phyloP scores from a whole-genome alignment of 2,888 invertebrate species.

The Allygus modestus region DNA sequence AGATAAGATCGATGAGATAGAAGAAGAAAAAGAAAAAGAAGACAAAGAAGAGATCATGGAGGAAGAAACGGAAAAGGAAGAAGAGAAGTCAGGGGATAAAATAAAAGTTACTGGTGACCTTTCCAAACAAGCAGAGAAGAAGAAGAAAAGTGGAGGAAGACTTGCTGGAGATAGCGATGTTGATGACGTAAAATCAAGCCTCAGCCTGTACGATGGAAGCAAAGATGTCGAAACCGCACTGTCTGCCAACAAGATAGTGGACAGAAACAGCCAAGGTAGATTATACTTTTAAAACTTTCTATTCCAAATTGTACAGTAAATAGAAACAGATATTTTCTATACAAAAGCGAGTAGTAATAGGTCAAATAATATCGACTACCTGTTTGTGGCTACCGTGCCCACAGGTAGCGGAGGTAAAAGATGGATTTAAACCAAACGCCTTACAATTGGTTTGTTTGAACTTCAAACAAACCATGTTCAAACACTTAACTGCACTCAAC shows the following conservation, averaged over 20 bases:
- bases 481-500: too few species aligned
- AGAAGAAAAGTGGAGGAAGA: conserved; percentile 70
- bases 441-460: too few species aligned
- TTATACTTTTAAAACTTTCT: not conserved
- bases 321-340: too few species aligned
- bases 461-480: too few species aligned
- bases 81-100: conserved; percentile 70
- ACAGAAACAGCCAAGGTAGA: conserved; percentile 37
- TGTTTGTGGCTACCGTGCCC: too few species aligned
- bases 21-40: conserved; percentile 72
- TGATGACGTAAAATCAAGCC: not conserved
- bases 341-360: too few species aligned
- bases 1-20: conserved; percentile 73
- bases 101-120: conserved; percentile 65
- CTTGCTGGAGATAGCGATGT: not conserved
- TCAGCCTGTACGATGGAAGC: conserved; percentile 19
- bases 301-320: too few species aligned
- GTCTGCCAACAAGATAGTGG: conserved; percentile 42
- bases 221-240: conserved; percentile 47
- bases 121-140: not conserved
- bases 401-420: too few species aligned
- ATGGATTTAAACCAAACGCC: too few species aligned
- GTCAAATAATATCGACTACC: too few species aligned
- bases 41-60: conserved; percentile 72
- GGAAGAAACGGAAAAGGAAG: conserved; percentile 72